Conservation (phyloP, 2,797 vertebrate species). For the Lacerta bilineata region DNA sequence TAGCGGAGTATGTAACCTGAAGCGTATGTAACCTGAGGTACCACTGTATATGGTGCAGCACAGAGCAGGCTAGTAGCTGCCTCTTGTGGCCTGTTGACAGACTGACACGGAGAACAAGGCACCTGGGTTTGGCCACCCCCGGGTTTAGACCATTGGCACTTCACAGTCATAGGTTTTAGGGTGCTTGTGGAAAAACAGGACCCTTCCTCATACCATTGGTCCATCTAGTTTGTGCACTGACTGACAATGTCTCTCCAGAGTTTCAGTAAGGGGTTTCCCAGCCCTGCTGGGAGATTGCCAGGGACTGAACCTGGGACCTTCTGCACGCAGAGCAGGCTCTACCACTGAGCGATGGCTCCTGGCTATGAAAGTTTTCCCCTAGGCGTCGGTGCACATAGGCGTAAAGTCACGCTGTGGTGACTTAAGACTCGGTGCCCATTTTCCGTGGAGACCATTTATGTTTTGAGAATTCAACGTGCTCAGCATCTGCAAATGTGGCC, state of each 20-base stretch:
- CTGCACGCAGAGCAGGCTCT: background rate
- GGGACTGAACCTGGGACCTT: background rate
- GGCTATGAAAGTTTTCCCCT: background rate
- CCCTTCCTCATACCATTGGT: background rate
- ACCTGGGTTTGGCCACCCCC: background rate
- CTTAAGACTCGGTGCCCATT: constrained; percentile 16
- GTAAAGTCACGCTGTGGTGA: constrained; percentile 24
- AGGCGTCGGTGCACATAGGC: constrained; percentile 17
- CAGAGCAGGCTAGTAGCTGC: background rate
- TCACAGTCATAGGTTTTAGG: too few species aligned
- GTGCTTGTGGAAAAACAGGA: background rate
- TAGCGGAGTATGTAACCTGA: too few species aligned
- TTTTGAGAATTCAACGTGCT: background rate
- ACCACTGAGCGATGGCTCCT: background rate
- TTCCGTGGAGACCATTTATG: constrained; percentile 3
- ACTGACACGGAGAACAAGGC: background rate
- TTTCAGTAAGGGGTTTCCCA: background rate
- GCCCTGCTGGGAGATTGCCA: background rate
- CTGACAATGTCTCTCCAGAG: too few species aligned
- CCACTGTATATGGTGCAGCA: background rate
- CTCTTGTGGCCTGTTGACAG: background rate
- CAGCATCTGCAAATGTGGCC: background rate
- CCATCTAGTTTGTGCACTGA: background rate
- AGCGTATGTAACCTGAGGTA: too few species aligned
- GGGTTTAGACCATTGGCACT: background rate